Base-by-base conservation (phyloP, 2,797 vertebrate genomes). In the Dromococcyx pavoninus region DNA sequence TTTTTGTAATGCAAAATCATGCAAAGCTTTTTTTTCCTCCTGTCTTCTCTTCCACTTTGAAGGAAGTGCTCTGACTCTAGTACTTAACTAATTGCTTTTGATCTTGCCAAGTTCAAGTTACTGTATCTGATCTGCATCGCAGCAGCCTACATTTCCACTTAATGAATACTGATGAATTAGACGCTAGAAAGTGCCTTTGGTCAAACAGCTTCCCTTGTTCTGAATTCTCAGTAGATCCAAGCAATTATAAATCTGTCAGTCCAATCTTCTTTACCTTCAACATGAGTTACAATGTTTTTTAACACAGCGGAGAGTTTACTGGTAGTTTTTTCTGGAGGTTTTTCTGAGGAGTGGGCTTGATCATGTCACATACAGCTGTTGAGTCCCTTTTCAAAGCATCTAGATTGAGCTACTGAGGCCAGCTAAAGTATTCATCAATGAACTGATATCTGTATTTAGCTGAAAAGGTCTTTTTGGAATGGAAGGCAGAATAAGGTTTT, bases 41-140 rank as follows among this genome's bases (percentile, higher is more conserved):
- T 44, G 19, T 25, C 14, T 93, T 81, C 44, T 67, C 64, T 61
- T 88, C 54, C 58, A 33, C 43, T 91, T 80, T 16, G 24, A 37
- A 66, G 28, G 56, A 89, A 86, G 51, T 25, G 44, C 57, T 77
- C 41, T 73, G 62, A 70, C 64, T 88, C 46, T 62, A 58, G 53
- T 73, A 66, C 32, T 43, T 41, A 88, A 41, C 60, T 74, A 94
- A 88, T 88, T 76, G 50, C 74, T 86, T 86, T 82, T 95, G 80
- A 91, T 94, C 76, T 64, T 93, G 37, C 23, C 16, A 92, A 89
- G 51, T 94, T 94, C 66, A 76, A 35, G 35, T 84, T 94, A 35
- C 37, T 60, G 48, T 86, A 56, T 69, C 81, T 88, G 57, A 62
- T 89, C 76, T 94, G 91, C 41, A 66, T 90, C 28, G 5, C 78